phyloP scores from a whole-genome alignment of 2,888 invertebrate species.

The Meliscaeva auricollis region DNA sequence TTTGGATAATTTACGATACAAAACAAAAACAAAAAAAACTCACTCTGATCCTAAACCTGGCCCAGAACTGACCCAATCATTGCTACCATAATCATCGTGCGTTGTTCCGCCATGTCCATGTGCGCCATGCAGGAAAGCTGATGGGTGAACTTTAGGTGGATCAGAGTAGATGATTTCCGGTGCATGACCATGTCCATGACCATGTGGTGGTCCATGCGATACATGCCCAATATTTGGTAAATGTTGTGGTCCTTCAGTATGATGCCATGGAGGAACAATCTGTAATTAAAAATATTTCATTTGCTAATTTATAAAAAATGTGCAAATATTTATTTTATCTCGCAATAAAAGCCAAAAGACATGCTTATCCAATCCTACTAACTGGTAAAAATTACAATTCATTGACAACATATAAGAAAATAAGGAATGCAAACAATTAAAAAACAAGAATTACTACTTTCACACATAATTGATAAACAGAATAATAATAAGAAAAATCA shows the following conservation, averaged over 20 bases:
- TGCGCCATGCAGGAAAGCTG: constrained; percentile 80
- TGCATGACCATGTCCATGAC: constrained; percentile 68
- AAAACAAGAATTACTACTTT: too few species aligned
- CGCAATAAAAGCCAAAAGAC: too few species aligned
- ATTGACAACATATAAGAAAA: too few species aligned
- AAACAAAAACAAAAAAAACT: constrained; percentile 80
- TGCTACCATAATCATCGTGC: constrained; percentile 82
- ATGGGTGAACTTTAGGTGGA: constrained; percentile 83
- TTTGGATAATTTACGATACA: too few species aligned
- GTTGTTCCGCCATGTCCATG: constrained; percentile 79
- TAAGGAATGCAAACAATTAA: too few species aligned
- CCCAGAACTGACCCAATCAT: constrained; percentile 87
- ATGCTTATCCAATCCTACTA: too few species aligned
- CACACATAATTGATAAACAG: too few species aligned
- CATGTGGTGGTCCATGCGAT: constrained; percentile 35
- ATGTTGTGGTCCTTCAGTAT: constrained; percentile 79
- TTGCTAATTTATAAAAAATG: too few species aligned
- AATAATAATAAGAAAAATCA: too few species aligned
- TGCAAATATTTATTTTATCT: too few species aligned
- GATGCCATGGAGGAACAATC: constrained; percentile 82
- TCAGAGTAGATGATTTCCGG: constrained; percentile 83
- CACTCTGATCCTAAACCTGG: constrained; percentile 88
- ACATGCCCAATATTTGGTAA: constrained; percentile 41
- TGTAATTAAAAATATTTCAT: constrained; percentile 48
- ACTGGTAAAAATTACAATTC: too few species aligned